These are phyloP conservation scores for Cryptomyrus ogoouensis DNA, from an alignment of 2,113 vertebrate species.

Conservation along the genomic window DNA sequence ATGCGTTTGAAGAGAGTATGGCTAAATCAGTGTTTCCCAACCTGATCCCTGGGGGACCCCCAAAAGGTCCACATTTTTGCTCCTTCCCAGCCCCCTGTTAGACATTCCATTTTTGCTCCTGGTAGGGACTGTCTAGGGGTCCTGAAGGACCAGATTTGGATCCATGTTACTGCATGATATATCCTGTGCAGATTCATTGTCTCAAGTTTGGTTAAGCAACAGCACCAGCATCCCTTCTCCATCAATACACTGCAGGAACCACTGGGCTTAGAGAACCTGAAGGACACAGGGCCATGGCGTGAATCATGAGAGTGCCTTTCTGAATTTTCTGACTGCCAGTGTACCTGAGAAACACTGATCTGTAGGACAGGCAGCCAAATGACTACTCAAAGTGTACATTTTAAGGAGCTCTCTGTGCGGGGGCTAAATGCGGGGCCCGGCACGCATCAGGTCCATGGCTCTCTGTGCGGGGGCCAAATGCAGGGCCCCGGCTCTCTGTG, in stretches of 20 bases:
- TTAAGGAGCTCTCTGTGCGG: neutral
- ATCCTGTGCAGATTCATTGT: neutral
- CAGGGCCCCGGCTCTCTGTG: too few species aligned
- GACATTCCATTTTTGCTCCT: neutral
- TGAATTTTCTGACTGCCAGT: neutral
- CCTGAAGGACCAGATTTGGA: neutral
- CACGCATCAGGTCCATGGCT: too few species aligned
- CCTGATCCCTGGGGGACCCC: too few species aligned
- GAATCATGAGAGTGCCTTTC: neutral
- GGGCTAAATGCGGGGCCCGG: too few species aligned
- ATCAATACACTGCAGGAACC: neutral
- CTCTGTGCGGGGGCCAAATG: too few species aligned
- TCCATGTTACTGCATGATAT: neutral
- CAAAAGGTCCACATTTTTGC: neutral
- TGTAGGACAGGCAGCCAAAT: neutral
- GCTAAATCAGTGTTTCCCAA: too few species aligned
- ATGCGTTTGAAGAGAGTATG: too few species aligned
- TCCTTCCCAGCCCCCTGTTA: too few species aligned
- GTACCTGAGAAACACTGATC: neutral
- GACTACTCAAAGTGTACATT: neutral
- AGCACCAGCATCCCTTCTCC: neutral
- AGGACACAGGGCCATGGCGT: neutral
- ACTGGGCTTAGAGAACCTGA: neutral
- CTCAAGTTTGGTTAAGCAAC: neutral
- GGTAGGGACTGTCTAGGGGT: neutral